A percentile compares a stretch with the other conserved stretches of the same genome.
Conservation (phyloP, 2,797 vertebrate species). For the Halcyon leucocephala region DNA sequence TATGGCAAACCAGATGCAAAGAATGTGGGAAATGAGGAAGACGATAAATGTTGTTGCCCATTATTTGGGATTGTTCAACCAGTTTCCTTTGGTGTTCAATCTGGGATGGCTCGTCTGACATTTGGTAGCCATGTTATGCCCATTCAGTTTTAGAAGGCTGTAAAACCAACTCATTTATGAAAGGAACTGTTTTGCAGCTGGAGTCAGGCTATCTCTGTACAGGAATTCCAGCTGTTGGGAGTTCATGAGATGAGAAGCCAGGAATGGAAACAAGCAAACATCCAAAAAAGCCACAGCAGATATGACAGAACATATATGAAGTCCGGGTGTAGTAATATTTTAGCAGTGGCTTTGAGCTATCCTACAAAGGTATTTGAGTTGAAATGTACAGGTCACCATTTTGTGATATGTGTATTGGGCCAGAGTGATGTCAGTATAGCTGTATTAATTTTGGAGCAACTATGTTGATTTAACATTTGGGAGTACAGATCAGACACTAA, state of each 20-base stretch:
- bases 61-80: not conserved
- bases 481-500: not conserved
- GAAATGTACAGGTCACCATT: not conserved
- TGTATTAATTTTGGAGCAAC: not conserved
- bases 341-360: not conserved
- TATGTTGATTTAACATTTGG: not conserved
- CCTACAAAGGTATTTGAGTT: not conserved
- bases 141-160: conserved; percentile 24
- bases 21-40: not conserved
- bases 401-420: not conserved
- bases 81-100: not conserved
- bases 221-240: conserved; percentile 39
- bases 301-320: not conserved
- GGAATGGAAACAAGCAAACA: not conserved
- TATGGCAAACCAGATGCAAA: not conserved
- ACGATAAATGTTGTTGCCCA: not conserved
- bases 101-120: not conserved
- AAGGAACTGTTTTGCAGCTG: conserved; percentile 23
- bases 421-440: not conserved
- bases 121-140: not conserved
- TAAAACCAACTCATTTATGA: conserved; percentile 11
- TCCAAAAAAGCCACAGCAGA: not conserved
- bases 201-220: not conserved
- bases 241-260: not conserved
- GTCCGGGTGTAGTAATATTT: not conserved